phyloP scores from a whole-genome alignment of 2,888 invertebrate species.

The Leucophenga montana region DNA sequence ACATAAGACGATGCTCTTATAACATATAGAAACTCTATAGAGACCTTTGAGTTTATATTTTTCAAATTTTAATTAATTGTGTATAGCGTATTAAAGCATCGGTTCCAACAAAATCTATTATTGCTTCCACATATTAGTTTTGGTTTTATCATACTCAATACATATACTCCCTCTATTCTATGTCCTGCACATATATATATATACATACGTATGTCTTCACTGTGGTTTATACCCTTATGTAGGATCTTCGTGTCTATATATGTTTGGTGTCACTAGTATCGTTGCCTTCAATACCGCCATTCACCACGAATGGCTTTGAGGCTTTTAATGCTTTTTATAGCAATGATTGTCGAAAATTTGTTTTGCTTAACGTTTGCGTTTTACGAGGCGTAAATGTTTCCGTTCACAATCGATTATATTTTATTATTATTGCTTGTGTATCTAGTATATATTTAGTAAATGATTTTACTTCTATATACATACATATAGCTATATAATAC shows the following conservation, averaged over 20 bases:
- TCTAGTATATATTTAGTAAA: not conserved
- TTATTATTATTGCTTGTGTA: conserved; percentile 18
- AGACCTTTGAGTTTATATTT: no score
- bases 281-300: not conserved
- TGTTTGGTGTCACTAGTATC: conserved; percentile 5
- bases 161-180: no score
- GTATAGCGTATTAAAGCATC: no score
- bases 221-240: not conserved
- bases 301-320: conserved; percentile 22
- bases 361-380: conserved; percentile 11
- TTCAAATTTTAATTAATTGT: no score
- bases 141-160: no score
- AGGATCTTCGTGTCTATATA: not conserved
- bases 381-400: conserved; percentile 24
- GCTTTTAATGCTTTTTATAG: conserved; percentile 28
- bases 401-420: conserved; percentile 24
- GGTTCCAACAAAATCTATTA: no score
- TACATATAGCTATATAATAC: not conserved
- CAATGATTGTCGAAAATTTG: conserved; percentile 25
- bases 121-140: no score
- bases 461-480: not conserved
- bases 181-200: not conserved
- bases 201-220: not conserved
- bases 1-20: no score
- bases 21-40: no score